A percentile compares a stretch with the other conserved stretches of the same genome.
These are phyloP conservation scores for Drosophila peninsularis DNA, from an alignment of 2,888 invertebrate genomes.

Conservation along the genomic window DNA sequence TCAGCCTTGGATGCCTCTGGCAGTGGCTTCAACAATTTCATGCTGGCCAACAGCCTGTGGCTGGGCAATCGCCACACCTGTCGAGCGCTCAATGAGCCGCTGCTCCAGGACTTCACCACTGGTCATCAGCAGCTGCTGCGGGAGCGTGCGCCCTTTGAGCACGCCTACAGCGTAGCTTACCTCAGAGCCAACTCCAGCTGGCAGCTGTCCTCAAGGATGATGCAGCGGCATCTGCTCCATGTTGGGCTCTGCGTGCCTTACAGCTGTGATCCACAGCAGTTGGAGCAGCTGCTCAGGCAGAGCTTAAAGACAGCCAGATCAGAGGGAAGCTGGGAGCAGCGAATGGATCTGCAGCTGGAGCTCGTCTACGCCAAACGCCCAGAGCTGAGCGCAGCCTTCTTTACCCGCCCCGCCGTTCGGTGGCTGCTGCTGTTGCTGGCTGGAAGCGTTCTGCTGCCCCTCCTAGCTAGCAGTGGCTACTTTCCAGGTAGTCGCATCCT, in stretches of 20 bases:
- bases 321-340: slow-evolving; percentile 1
- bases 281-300: slow-evolving; percentile 32
- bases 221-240: slow-evolving; percentile 30
- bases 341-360: slow-evolving; percentile 29
- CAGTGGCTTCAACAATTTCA: slow-evolving; percentile 38
- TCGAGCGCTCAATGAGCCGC: slow-evolving; percentile 24
- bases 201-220: slow-evolving; percentile 13
- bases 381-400: slow-evolving; percentile 3
- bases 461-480: slow-evolving; percentile 9
- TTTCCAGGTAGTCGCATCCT: slow-evolving; percentile 1
- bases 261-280: slow-evolving; percentile 24
- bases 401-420: slow-evolving; percentile 6
- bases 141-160: slow-evolving; percentile 35
- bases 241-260: slow-evolving; percentile 55
- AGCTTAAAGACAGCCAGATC: neutral
- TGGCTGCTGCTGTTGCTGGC: slow-evolving; percentile 7
- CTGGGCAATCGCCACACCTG: slow-evolving; percentile 51
- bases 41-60: slow-evolving; percentile 46
- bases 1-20: slow-evolving; percentile 59
- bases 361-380: slow-evolving; percentile 44
- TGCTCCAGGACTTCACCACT: slow-evolving; percentile 21
- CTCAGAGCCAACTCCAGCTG: slow-evolving; percentile 31
- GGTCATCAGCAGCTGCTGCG: slow-evolving; percentile 11
- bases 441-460: slow-evolving; percentile 21
- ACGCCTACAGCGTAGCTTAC: slow-evolving; percentile 52